A percentile compares a stretch with the other conserved stretches of the same genome.
These are phyloP conservation scores for Micoletzkya japonica DNA, from an alignment of 2,888 invertebrate genomes.

Conservation along the genomic window DNA sequence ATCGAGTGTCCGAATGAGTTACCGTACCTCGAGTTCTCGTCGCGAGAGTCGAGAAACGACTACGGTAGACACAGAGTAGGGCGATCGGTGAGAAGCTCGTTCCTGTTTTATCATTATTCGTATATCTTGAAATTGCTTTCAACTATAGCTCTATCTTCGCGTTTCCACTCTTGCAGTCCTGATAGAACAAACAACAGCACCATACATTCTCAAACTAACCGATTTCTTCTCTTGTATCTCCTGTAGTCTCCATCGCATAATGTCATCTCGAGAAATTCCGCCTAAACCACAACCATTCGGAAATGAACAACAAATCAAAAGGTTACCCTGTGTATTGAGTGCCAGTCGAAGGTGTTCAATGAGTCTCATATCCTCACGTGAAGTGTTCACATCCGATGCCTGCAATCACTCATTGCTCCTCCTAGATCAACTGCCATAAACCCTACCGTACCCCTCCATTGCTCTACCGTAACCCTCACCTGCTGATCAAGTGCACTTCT, in stretches of 20 bases:
- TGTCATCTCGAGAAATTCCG: constrained; percentile 16
- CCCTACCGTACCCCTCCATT: too few species aligned
- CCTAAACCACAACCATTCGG: constrained; percentile 1
- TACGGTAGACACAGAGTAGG: constrained; percentile 19
- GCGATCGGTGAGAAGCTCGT: background rate
- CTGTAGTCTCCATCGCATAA: background rate
- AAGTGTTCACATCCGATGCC: background rate
- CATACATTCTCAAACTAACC: too few species aligned
- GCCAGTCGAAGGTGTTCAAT: background rate
- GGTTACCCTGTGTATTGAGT: constrained; percentile 3
- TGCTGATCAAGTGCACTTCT: background rate
- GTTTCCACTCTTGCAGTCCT: too few species aligned
- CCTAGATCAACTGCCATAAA: too few species aligned
- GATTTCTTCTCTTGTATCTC: background rate
- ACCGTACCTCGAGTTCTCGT: background rate
- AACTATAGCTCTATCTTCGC: too few species aligned
- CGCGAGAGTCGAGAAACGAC: constrained; percentile 16
- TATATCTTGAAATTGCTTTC: too few species aligned
- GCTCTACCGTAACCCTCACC: too few species aligned
- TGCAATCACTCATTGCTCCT: background rate
- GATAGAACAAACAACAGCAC: too few species aligned
- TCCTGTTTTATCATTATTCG: background rate
- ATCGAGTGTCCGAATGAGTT: background rate
- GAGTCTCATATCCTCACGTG: background rate
- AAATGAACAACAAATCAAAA: background rate